These are phyloP conservation scores for Stenurella melanura DNA, from an alignment of 2,888 invertebrate genomes.

Conservation along the genomic window DNA sequence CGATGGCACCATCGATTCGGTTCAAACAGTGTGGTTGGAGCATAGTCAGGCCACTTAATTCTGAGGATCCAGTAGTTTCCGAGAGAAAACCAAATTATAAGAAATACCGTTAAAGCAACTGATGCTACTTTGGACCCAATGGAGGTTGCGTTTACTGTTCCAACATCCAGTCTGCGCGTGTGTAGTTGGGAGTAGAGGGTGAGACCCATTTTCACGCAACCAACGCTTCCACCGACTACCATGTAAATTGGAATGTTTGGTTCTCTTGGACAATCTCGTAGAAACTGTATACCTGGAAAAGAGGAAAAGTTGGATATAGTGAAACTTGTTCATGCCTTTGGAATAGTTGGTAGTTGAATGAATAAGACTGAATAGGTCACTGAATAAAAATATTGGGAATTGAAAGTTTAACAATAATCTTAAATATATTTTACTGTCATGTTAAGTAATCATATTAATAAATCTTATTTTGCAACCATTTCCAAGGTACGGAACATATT, in stretches of 20 bases:
- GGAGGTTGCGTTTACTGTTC: constrained; percentile 74
- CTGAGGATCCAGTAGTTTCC: constrained; percentile 88
- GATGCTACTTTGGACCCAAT: constrained; percentile 80
- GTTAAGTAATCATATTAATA: too few relatives aligned
- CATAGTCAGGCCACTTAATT: constrained; percentile 86
- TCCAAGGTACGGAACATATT: too few relatives aligned
- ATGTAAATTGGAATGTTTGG: constrained; percentile 87
- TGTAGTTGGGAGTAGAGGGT: constrained; percentile 80
- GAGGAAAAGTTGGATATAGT: background rate
- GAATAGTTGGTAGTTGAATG: too few relatives aligned
- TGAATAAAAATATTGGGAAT: too few relatives aligned
- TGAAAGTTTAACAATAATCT: too few relatives aligned
- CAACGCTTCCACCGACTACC: constrained; percentile 88
- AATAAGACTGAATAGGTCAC: too few relatives aligned
- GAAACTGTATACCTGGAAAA: constrained; percentile 84
- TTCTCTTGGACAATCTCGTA: constrained; percentile 86
- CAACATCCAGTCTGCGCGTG: constrained; percentile 73
- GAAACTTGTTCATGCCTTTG: too few relatives aligned
- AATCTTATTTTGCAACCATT: too few relatives aligned
- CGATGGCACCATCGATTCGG: constrained; percentile 88
- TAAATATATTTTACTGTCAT: too few relatives aligned
- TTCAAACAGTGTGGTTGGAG: constrained; percentile 80
- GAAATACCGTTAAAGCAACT: constrained; percentile 80
- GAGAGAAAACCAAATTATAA: constrained; percentile 84
- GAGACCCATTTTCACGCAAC: constrained; percentile 82